Conservation (phyloP, 2,888 invertebrate genomes). For the Iselma pallidipennis region DNA sequence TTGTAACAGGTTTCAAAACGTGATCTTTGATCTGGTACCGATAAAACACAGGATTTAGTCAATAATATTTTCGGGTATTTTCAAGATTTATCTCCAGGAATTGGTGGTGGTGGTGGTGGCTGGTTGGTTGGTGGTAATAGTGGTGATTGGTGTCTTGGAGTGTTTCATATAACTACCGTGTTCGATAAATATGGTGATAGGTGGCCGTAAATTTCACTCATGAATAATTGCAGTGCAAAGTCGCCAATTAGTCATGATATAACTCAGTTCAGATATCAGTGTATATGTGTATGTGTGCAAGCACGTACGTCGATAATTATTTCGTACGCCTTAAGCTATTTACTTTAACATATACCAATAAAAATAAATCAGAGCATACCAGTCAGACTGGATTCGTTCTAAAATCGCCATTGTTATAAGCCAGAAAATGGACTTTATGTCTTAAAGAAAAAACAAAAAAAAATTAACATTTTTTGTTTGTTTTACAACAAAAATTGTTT, state of each 20-base stretch:
- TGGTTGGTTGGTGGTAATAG: background rate
- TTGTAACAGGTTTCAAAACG: background rate
- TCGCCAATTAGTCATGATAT: slow-evolving; percentile 25
- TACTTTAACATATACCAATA: slow-evolving; percentile 8
- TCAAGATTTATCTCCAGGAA: background rate
- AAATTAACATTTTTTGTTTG: background rate
- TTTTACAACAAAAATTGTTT: background rate
- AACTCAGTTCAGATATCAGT: slow-evolving; percentile 20
- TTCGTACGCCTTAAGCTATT: slow-evolving; percentile 20
- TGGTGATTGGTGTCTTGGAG: too few relatives aligned
- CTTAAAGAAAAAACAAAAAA: too few relatives aligned
- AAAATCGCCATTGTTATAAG: slow-evolving; percentile 13
- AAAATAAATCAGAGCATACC: slow-evolving; percentile 21
- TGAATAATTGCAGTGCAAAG: slow-evolving; percentile 24
- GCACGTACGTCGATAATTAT: slow-evolving; percentile 24
- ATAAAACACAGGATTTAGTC: too few relatives aligned
- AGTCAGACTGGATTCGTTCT: slow-evolving; percentile 14
- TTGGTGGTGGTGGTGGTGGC: too few relatives aligned
- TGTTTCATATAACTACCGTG: background rate
- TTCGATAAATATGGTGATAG: background rate
- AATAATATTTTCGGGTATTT: background rate
- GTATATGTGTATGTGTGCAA: slow-evolving; percentile 6
- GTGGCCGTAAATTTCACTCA: slow-evolving; percentile 13
- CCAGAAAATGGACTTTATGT: background rate
- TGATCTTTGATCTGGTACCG: background rate